Percentiles rank a stretch among this genome's conserved stretches.
Evolutionary conservation across 1,140 invertebrate species (phyloP).

Genomic region (Pseudomyrmex flavicornis): DNA sequence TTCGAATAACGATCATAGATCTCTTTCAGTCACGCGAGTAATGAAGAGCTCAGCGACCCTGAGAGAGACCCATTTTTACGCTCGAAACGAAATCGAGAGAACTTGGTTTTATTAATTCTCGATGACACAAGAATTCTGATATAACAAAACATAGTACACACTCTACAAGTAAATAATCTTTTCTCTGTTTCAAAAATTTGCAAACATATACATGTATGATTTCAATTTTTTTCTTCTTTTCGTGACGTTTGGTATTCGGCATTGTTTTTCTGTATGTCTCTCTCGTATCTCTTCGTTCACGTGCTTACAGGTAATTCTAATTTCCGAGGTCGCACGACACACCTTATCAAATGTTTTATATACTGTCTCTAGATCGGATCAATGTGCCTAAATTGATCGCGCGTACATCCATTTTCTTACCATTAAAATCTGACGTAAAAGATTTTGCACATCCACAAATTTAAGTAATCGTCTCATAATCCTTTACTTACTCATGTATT

Average conservation of each 20-base stretch:
- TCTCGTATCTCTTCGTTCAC: constrained; percentile 14
- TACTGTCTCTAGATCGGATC: constrained; percentile 4
- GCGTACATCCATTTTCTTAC: not conserved
- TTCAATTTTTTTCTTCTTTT: not conserved
- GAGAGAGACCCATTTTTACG: constrained; percentile 30
- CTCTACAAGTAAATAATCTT: no score
- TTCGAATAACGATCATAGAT: constrained; percentile 65
- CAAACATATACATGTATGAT: not conserved
- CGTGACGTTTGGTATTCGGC: not conserved
- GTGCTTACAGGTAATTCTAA: constrained; percentile 28
- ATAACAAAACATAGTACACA: no score
- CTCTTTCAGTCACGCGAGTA: constrained; percentile 62
- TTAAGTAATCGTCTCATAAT: no score
- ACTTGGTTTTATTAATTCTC: not conserved
- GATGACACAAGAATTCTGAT: no score
- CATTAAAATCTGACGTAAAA: no score
- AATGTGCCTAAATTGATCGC: constrained; percentile 21
- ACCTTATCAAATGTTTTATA: constrained; percentile 29
- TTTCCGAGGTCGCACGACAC: constrained; percentile 57
- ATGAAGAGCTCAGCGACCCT: constrained; percentile 57
- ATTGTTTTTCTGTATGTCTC: not conserved
- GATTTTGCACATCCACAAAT: no score
- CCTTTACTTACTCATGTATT: no score
- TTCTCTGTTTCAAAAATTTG: no score
- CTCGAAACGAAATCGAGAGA: not conserved